Conservation (phyloP, 2,113 vertebrate genomes). For the Semnornis frantzii region DNA sequence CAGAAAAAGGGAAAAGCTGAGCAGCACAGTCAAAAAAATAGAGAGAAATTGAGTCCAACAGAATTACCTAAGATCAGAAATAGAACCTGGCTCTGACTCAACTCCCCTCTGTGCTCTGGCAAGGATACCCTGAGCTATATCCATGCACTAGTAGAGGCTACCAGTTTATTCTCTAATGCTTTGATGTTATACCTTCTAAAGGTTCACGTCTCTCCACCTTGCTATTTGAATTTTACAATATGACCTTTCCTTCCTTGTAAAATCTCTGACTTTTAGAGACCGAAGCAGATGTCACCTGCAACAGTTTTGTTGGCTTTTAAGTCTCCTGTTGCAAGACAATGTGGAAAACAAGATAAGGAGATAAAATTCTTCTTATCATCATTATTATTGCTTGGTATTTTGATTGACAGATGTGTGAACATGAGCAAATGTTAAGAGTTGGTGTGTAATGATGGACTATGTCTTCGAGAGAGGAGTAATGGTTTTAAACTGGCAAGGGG, state of each 20-base stretch:
- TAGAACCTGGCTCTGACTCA: neutral
- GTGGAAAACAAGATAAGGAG: neutral
- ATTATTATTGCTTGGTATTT: neutral
- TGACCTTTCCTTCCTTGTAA: neutral
- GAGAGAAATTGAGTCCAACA: neutral
- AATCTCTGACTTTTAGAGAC: neutral
- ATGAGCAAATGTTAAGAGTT: too few relatives aligned
- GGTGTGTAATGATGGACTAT: too few relatives aligned
- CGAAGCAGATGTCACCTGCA: neutral
- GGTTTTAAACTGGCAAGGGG: too few relatives aligned
- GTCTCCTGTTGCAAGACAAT: neutral
- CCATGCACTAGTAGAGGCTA: neutral
- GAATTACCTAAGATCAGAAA: neutral
- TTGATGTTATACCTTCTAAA: neutral
- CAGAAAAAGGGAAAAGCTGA: neutral
- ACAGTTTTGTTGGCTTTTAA: neutral
- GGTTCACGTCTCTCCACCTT: neutral
- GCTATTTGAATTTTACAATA: neutral
- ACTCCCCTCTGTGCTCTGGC: neutral
- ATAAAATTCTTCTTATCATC: neutral
- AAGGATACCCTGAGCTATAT: neutral
- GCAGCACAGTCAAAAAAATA: neutral
- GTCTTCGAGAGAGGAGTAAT: neutral
- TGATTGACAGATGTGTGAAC: neutral
- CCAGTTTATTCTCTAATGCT: neutral